Conservation (phyloP, 2,113 vertebrate genomes). For the Odocoileus hemionus region DNA sequence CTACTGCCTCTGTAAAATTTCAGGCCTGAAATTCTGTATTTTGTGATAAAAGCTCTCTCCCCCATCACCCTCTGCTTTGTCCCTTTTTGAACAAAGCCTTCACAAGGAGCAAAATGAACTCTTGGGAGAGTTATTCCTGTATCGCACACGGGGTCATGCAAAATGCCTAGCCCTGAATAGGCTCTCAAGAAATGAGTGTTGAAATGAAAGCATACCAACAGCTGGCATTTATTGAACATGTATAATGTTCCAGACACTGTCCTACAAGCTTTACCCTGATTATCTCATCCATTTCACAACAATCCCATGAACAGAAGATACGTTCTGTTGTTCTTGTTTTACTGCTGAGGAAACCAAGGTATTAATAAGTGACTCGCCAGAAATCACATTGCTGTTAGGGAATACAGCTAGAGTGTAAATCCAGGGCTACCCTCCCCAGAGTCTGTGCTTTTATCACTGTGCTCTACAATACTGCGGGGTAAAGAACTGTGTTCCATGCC, state of each 20-base stretch:
- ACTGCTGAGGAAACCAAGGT: not conserved
- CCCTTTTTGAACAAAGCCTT: not conserved
- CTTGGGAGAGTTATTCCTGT: not conserved
- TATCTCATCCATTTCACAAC: not conserved
- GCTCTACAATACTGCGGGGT: fast-evolving
- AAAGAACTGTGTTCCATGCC: not conserved
- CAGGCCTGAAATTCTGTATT: not conserved
- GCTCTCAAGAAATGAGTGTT: not conserved
- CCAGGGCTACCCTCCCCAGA: not conserved
- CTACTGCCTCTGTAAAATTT: not conserved
- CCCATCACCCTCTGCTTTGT: not conserved
- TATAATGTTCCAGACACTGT: not conserved
- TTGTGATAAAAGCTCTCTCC: not conserved
- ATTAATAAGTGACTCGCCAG: not conserved
- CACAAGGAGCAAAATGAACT: not conserved
- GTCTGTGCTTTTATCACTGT: not conserved
- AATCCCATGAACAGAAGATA: not conserved
- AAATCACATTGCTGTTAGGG: not conserved
- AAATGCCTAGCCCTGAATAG: not conserved
- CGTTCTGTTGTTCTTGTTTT: not conserved
- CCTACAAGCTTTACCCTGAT: not conserved
- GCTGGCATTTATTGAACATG: not conserved
- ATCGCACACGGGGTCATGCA: not conserved
- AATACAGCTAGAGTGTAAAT: not conserved
- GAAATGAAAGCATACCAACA: not conserved